Conservation (phyloP, 2,888 invertebrate genomes). For the Scotopteryx bipunctaria region DNA sequence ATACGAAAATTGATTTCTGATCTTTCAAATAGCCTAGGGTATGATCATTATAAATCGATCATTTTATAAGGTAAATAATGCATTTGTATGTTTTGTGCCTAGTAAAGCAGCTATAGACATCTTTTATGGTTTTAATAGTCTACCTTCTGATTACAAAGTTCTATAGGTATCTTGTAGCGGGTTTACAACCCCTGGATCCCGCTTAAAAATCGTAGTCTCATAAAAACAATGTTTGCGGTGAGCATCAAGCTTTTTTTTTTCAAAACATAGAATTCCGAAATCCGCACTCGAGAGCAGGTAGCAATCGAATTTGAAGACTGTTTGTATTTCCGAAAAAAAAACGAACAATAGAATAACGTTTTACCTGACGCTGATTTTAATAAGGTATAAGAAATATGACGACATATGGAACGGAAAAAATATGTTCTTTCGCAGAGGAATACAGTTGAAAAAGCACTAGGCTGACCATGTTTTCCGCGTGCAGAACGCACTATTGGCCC, state of each 20-base stretch:
- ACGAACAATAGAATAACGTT: conserved; percentile 68
- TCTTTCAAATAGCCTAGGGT: conserved; percentile 11
- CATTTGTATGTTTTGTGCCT: background rate
- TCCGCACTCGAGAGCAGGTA: conserved; percentile 78
- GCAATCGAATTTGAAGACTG: conserved; percentile 74
- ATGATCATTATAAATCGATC: conserved; percentile 15
- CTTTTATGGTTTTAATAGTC: too few species aligned
- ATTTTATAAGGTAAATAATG: conserved; percentile 14
- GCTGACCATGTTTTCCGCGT: too few species aligned
- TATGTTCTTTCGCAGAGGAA: conserved; percentile 4
- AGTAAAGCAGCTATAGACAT: background rate
- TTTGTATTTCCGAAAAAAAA: conserved; percentile 80
- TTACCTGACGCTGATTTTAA: conserved; percentile 80
- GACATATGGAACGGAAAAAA: conserved; percentile 64
- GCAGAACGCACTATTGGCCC: too few species aligned
- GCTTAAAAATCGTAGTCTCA: conserved; percentile 55
- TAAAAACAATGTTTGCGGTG: conserved; percentile 82
- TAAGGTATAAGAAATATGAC: conserved; percentile 79
- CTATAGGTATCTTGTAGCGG: conserved; percentile 22
- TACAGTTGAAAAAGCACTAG: background rate
- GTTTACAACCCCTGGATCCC: conserved; percentile 51
- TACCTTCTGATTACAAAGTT: too few species aligned
- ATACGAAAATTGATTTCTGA: conserved; percentile 29
- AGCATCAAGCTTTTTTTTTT: conserved; percentile 71
- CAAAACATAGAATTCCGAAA: conserved; percentile 73